A percentile compares a stretch with the other conserved stretches of the same genome.
phyloP scores from a whole-genome alignment of 1,140 invertebrate genomes.

The Radopholus similis region DNA sequence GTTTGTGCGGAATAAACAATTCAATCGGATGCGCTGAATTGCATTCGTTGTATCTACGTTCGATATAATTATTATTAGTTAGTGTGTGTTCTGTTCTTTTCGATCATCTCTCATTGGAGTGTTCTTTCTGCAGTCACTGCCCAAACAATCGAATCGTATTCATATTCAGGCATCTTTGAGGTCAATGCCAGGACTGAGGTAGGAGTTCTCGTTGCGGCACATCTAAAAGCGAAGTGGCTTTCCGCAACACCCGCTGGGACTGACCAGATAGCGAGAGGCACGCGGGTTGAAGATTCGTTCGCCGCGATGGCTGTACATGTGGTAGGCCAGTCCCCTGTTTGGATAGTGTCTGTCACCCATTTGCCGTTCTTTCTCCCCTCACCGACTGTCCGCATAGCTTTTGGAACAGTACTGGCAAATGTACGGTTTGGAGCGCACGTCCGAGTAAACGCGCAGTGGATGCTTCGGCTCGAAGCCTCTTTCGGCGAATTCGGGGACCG shows the following conservation, averaged over 20 bases:
- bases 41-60: too few species aligned
- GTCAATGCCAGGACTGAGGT: constrained; percentile 19
- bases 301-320: constrained; percentile 57
- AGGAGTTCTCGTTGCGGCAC: constrained; percentile 19
- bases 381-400: constrained; percentile 57
- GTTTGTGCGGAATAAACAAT: too few species aligned
- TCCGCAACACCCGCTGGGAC: constrained; percentile 36
- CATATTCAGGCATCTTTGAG: constrained; percentile 10
- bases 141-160: too few species aligned
- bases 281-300: constrained; percentile 55
- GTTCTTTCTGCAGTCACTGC: too few species aligned
- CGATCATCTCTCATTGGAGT: too few species aligned
- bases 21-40: too few species aligned
- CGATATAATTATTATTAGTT: too few species aligned
- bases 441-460: constrained; percentile 49
- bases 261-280: constrained; percentile 55
- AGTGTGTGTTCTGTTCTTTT: too few species aligned
- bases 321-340: constrained; percentile 50
- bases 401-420: constrained; percentile 60
- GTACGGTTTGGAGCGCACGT: constrained; percentile 57
- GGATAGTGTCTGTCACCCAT: neutral
- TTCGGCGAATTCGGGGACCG: constrained; percentile 48
- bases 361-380: neutral
- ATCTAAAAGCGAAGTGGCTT: constrained; percentile 34
- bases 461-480: constrained; percentile 57